phyloP scores from a whole-genome alignment of 2,113 vertebrate genomes.

The Cephalopholis sonnerati region DNA sequence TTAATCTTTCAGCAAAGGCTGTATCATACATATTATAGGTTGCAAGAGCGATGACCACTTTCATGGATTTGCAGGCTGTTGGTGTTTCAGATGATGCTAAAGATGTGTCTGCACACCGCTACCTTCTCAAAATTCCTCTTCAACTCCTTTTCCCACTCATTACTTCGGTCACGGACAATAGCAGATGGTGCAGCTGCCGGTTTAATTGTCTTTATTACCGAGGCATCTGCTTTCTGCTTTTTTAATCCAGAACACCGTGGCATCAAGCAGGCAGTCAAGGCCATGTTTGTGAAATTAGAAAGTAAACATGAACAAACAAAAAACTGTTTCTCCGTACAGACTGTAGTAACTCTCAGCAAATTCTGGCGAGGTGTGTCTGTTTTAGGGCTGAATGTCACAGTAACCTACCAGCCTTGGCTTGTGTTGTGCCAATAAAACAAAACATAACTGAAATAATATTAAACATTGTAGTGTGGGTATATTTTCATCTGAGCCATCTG shows the following conservation, averaged over 20 bases:
- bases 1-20: conserved; percentile 1
- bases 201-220: conserved; percentile 80
- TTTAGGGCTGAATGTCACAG: too few species aligned
- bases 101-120: conserved; percentile 7
- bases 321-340: conserved; percentile 1
- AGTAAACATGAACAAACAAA: conserved; percentile 28
- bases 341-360: neutral
- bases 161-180: conserved; percentile 66
- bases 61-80: neutral
- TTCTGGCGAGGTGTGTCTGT: neutral
- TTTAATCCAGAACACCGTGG: conserved; percentile 56
- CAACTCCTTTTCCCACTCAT: conserved; percentile 59
- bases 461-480: conserved; percentile 29
- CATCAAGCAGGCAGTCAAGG: conserved; percentile 36
- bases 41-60: neutral
- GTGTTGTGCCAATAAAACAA: neutral
- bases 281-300: conserved; percentile 50
- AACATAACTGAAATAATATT: conserved; percentile 25
- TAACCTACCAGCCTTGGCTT: neutral
- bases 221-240: conserved; percentile 79
- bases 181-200: conserved; percentile 75
- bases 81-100: neutral
- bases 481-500: conserved; percentile 45
- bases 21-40: neutral
- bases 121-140: conserved; percentile 44